Percentiles rank a stretch among this genome's conserved stretches.
These are phyloP conservation scores for Diorhabda carinulata DNA, from an alignment of 1,140 invertebrate species.

Conservation along the genomic window DNA sequence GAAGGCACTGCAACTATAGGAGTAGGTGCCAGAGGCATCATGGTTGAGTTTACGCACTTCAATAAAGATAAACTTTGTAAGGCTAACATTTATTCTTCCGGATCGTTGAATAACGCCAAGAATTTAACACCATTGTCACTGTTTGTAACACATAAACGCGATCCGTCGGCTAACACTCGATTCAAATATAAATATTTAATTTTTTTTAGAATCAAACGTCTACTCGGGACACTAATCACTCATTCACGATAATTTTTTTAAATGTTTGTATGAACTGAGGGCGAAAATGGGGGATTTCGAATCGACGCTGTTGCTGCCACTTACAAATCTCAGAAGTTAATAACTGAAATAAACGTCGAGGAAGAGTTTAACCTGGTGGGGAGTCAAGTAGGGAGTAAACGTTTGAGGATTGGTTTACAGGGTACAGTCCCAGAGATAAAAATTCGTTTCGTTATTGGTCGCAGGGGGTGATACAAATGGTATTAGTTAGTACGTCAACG, in stretches of 20 bases:
- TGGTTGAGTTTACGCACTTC: constrained; percentile 49
- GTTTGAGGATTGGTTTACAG: constrained; percentile 21
- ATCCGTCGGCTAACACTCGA: not conserved
- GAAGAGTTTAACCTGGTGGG: constrained; percentile 21
- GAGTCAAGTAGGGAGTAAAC: constrained; percentile 20
- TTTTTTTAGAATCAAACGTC: too few species aligned
- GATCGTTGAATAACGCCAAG: not conserved
- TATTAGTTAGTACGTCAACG: constrained; percentile 26
- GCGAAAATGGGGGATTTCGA: constrained; percentile 10
- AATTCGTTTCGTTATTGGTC: constrained; percentile 27
- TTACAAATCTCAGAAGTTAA: constrained; percentile 43
- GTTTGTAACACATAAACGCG: not conserved
- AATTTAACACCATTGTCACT: not conserved
- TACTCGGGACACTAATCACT: too few species aligned
- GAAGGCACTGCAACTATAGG: constrained; percentile 76
- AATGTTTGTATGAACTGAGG: too few species aligned
- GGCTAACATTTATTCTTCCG: constrained; percentile 16
- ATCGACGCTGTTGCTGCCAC: constrained; percentile 38
- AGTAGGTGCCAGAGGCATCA: constrained; percentile 88
- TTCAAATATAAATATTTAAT: too few species aligned
- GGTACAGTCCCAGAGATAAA: constrained; percentile 10
- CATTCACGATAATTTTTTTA: too few species aligned
- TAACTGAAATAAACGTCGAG: constrained; percentile 35
- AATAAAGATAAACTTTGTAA: constrained; percentile 12
- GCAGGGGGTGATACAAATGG: constrained; percentile 32